A percentile compares a stretch with the other conserved stretches of the same genome.
These are phyloP conservation scores for Lemur catta DNA, from an alignment of 2,797 vertebrate species.

Conservation along the genomic window DNA sequence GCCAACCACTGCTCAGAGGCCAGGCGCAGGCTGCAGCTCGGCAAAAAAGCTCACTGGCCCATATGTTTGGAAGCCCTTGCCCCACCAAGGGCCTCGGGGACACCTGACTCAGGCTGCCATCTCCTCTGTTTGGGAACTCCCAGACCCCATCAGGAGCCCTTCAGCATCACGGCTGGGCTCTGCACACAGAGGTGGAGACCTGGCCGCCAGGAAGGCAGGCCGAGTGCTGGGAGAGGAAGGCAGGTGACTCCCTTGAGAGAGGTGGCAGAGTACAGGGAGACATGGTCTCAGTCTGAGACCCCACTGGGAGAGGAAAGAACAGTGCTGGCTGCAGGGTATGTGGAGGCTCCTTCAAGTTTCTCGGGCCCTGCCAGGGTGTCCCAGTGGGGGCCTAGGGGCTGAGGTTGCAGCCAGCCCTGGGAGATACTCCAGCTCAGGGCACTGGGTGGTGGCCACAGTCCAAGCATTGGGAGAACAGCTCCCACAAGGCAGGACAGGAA, in stretches of 20 bases:
- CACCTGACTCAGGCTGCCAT: neutral
- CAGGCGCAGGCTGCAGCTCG: neutral
- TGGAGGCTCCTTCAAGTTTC: neutral
- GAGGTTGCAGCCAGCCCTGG: neutral
- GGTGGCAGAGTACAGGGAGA: neutral
- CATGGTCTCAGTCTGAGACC: neutral
- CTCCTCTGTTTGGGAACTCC: neutral
- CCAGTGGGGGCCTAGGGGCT: neutral
- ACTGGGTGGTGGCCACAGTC: too few species aligned
- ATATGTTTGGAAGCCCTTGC: neutral
- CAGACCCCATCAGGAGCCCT: neutral
- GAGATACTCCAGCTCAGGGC: neutral
- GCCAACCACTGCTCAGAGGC: neutral
- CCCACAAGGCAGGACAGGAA: neutral
- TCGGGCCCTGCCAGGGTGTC: too few species aligned
- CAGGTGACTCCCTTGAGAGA: neutral
- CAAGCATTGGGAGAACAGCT: neutral
- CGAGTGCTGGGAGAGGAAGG: neutral
- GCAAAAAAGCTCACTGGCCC: neutral
- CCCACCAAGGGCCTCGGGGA: neutral
- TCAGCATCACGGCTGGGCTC: neutral
- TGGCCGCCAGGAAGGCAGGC: neutral
- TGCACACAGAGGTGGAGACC: neutral
- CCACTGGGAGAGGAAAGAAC: neutral
- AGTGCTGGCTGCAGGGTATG: accelerated